Conservation (phyloP, 2,888 invertebrate species). For the Strigamia maritima region DNA sequence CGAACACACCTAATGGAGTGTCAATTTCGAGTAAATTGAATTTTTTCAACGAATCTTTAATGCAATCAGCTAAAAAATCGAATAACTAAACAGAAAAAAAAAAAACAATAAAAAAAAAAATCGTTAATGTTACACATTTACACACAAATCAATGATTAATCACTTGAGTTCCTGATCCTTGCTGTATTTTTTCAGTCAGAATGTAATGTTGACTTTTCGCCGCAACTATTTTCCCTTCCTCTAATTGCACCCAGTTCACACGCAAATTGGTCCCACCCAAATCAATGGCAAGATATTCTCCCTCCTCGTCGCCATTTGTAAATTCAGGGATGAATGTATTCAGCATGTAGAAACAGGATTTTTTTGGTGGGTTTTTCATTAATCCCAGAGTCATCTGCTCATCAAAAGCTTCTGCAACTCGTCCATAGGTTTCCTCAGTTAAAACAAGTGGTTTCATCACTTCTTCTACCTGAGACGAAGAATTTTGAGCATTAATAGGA, state of each 20-base stretch:
- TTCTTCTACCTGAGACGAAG: conserved; percentile 46
- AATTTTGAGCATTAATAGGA: neutral
- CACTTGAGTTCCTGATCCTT: conserved; percentile 61
- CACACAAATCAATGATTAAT: neutral
- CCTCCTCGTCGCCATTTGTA: conserved; percentile 70
- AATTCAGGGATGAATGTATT: conserved; percentile 72
- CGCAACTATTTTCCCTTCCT: conserved; percentile 58
- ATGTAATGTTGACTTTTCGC: conserved; percentile 62
- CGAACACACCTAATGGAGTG: too few relatives aligned
- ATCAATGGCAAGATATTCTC: conserved; percentile 71
- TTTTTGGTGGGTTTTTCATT: conserved; percentile 55
- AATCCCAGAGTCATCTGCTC: conserved; percentile 65
- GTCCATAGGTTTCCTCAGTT: conserved; percentile 55
- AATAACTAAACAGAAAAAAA: conserved; percentile 56
- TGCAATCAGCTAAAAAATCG: conserved; percentile 72
- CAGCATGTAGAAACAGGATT: conserved; percentile 70
- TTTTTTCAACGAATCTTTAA: conserved; percentile 65
- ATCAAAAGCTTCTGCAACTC: conserved; percentile 61
- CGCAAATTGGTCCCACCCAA: conserved; percentile 80
- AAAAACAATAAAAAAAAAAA: neutral
- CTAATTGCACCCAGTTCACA: conserved; percentile 64
- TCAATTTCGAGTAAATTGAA: conserved; percentile 61
- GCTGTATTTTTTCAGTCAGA: conserved; percentile 59
- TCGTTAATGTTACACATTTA: neutral
- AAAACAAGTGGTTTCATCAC: conserved; percentile 50